Percentiles rank a stretch among this genome's conserved stretches.
phyloP scores from a whole-genome alignment of 2,113 vertebrate species.

The Callocephalon fimbriatum region DNA sequence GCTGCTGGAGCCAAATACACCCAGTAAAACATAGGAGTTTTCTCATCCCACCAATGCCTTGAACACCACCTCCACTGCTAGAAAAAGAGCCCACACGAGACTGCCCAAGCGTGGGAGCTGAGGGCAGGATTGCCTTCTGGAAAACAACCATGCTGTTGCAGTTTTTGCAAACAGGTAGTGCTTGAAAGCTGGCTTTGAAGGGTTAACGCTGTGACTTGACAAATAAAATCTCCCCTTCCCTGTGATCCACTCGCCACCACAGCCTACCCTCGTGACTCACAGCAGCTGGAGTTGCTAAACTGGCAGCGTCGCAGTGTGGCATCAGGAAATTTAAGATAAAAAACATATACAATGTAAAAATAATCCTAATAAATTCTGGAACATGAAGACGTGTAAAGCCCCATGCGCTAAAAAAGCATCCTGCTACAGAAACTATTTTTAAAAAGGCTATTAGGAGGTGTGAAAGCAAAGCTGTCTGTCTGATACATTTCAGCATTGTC shows the following conservation, averaged over 20 bases:
- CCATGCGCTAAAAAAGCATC: conserved; percentile 32
- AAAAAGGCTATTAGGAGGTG: conserved; percentile 75
- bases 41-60: not conserved
- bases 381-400: conserved; percentile 49
- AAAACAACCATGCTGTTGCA: rapidly evolving
- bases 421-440: conserved; percentile 72
- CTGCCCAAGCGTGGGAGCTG: rapidly evolving
- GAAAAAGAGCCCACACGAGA: not conserved
- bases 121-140: not conserved
- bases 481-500: no score
- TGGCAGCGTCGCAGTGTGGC: not conserved
- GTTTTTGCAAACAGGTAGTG: not conserved
- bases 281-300: conserved; percentile 31
- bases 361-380: conserved; percentile 53
- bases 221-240: not conserved
- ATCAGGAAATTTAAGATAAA: conserved; percentile 45
- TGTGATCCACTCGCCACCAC: not conserved
- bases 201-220: conserved; percentile 1
- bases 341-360: not conserved
- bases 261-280: conserved; percentile 12
- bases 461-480: no score
- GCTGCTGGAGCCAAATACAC: not conserved
- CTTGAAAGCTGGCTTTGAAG: not conserved
- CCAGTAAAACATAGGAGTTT: not conserved
- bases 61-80: not conserved